Conservation (phyloP, 2,113 vertebrate genomes). For the Reinhardtius hippoglossoides region DNA sequence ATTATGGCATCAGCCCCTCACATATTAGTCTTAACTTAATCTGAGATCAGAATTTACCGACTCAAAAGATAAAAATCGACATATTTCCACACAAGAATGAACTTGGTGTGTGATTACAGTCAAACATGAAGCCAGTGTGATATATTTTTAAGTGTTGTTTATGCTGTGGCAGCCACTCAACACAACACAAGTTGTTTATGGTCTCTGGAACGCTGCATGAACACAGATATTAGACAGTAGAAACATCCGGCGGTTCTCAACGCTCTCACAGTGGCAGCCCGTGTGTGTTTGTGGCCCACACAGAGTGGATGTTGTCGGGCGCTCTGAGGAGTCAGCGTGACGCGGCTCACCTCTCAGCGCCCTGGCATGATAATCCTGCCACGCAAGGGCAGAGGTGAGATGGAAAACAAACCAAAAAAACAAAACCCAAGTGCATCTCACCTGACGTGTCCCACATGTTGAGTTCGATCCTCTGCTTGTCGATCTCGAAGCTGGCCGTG, state of each 20-base stretch:
- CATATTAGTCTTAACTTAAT: background rate
- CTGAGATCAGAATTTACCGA: background rate
- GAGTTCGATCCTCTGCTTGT: conserved; percentile 94
- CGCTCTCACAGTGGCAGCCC: conserved; percentile 9
- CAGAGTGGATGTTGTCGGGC: too few relatives aligned
- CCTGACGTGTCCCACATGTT: conserved; percentile 98
- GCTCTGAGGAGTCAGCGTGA: too few relatives aligned
- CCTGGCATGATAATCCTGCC: too few relatives aligned
- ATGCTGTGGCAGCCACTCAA: background rate
- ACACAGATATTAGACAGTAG: background rate
- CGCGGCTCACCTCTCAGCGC: too few relatives aligned
- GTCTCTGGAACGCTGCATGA: background rate
- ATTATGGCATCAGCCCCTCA: too few relatives aligned
- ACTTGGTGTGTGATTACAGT: too few relatives aligned
- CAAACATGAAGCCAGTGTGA: background rate
- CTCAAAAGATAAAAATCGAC: too few relatives aligned
- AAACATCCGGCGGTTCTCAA: too few relatives aligned
- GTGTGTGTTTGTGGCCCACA: conserved; percentile 20
- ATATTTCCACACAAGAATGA: too few relatives aligned
- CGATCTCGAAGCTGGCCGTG: conserved; percentile 93
- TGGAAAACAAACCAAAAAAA: background rate
- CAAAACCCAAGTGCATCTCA: conserved; percentile 53
- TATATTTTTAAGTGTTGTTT: background rate
- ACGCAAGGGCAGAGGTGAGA: too few relatives aligned
- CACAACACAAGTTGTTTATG: conserved; percentile 22